Conservation (phyloP, 92 coral and sea anemone genomes). For the Heliopora coerulea region DNA sequence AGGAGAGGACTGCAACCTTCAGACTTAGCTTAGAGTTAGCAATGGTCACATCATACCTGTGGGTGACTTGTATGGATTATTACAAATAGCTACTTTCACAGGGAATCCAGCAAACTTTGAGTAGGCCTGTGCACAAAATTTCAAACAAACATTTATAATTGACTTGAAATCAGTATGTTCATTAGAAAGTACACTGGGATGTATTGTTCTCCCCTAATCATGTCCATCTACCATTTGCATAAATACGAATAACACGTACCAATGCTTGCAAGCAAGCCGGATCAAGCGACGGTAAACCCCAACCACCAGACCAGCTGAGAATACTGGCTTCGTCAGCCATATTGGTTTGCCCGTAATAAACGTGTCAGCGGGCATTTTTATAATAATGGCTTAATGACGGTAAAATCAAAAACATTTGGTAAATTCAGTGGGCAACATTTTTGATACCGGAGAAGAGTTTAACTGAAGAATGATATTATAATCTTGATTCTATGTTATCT, state of each 20-base stretch:
- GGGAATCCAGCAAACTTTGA: conserved; percentile 43
- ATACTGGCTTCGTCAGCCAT: conserved; percentile 41
- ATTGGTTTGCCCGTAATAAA: conserved; percentile 10
- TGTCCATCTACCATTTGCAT: too few species aligned
- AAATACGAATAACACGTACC: conserved; percentile 9
- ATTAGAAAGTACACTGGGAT: too few species aligned
- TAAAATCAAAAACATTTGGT: too few species aligned
- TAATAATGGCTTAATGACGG: conserved; percentile 3
- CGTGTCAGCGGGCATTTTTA: conserved; percentile 1
- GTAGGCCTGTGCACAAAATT: conserved; percentile 17
- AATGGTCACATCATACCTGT: conserved; percentile 39
- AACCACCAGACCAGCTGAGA: conserved; percentile 43
- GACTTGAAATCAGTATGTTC: too few species aligned
- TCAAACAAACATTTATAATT: too few species aligned
- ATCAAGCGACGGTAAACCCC: conserved; percentile 43
- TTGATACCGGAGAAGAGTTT: too few species aligned
- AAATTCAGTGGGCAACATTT: too few species aligned
- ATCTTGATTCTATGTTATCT: too few species aligned
- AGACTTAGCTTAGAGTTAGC: too few species aligned
- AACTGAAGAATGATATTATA: too few species aligned
- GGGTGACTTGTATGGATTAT: conserved; percentile 39
- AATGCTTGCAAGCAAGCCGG: conserved; percentile 26
- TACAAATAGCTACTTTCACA: conserved; percentile 10
- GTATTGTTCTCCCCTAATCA: too few species aligned
- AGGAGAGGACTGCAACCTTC: too few species aligned